Evolutionary conservation across 2,113 vertebrate species (phyloP).

Genomic region (Carlito syrichta): DNA sequence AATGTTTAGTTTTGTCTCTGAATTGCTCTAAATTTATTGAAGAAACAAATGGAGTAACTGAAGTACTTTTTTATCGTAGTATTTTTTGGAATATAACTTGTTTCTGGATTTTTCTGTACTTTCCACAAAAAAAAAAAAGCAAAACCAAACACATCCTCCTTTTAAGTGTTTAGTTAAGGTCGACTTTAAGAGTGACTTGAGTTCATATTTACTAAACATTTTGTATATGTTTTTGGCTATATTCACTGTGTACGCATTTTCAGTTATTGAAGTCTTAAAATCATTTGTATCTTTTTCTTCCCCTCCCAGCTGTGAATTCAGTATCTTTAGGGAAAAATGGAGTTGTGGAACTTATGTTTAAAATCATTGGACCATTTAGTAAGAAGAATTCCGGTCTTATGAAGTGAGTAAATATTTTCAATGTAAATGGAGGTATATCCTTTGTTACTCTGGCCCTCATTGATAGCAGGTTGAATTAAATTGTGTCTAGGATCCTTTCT

Average conservation of each 20-base stretch:
- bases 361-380: slow-evolving; percentile 93
- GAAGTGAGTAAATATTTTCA: slow-evolving; percentile 88
- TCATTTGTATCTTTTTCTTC: slow-evolving; percentile 28
- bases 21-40: background rate
- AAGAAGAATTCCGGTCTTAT: slow-evolving; percentile 94
- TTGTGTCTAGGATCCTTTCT: background rate
- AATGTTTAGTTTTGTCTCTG: background rate
- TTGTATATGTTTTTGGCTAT: background rate
- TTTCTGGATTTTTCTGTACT: background rate
- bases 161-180: background rate
- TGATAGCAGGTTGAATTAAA: background rate
- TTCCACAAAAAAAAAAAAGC: background rate
- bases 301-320: slow-evolving; percentile 92
- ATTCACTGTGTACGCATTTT: background rate
- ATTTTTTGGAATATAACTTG: background rate
- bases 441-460: slow-evolving; percentile 4
- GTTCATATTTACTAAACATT: background rate
- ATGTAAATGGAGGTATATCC: background rate
- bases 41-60: background rate
- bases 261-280: slow-evolving; percentile 14
- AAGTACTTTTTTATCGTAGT: background rate
- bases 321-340: slow-evolving; percentile 95
- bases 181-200: background rate
- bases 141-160: background rate
- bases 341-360: slow-evolving; percentile 94